A percentile compares a stretch with the other conserved stretches of the same genome.
These are phyloP conservation scores for Ormyrus pomaceus DNA, from an alignment of 2,888 invertebrate species.

Conservation along the genomic window DNA sequence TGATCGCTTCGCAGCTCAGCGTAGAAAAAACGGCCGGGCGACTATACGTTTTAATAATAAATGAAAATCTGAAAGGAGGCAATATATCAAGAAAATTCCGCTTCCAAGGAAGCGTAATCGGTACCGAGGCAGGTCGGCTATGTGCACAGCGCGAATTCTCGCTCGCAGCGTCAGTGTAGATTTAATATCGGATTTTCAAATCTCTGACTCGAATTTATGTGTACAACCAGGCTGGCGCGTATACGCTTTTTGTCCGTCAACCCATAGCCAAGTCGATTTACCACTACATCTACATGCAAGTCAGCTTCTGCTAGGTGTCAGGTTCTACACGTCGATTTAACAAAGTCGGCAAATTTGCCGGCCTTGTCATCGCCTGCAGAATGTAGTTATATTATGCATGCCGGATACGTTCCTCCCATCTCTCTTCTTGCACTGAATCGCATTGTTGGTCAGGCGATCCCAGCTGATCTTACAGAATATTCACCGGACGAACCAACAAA, in stretches of 20 bases:
- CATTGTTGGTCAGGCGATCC: constrained; percentile 56
- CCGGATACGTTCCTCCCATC: constrained; percentile 44
- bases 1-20: constrained; percentile 53
- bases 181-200: constrained; percentile 51
- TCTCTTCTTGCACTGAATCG: background rate
- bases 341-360: constrained; percentile 60
- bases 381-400: constrained; percentile 66
- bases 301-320: constrained; percentile 18
- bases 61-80: constrained; percentile 50
- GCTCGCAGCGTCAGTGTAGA: constrained; percentile 51
- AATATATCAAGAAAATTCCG: constrained; percentile 56
- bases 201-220: constrained; percentile 37
- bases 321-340: constrained; percentile 58
- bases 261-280: too few relatives aligned
- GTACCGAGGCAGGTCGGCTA: constrained; percentile 7
- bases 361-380: constrained; percentile 47
- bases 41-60: constrained; percentile 52
- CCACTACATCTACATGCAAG: too few relatives aligned
- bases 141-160: constrained; percentile 48
- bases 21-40: constrained; percentile 23
- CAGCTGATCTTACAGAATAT: constrained; percentile 56
- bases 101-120: constrained; percentile 39
- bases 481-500: constrained; percentile 28
- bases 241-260: constrained; percentile 29
- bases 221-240: background rate